These are phyloP conservation scores for Tarsius wallacei DNA, from an alignment of 2,797 vertebrate genomes.

Conservation along the genomic window DNA sequence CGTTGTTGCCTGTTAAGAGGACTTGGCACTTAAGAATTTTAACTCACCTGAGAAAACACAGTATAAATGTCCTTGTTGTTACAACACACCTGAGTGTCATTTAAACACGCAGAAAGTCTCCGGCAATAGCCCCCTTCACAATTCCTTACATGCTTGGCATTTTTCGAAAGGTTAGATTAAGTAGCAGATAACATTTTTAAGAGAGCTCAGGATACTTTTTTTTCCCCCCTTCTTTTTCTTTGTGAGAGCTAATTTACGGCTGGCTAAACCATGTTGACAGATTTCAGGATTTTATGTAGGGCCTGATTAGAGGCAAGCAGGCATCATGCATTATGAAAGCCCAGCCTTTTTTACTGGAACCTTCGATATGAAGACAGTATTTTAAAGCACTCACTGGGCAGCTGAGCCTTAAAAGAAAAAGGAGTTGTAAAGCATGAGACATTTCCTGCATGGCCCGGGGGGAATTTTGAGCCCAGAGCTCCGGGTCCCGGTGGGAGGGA, in stretches of 20 bases:
- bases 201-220: constrained; percentile 75
- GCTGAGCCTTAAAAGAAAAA: constrained; percentile 90
- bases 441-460: constrained; percentile 93
- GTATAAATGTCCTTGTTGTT: constrained; percentile 73
- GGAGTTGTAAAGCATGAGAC: constrained; percentile 93
- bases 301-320: constrained; percentile 88
- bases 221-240: constrained; percentile 53
- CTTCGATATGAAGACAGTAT: constrained; percentile 88
- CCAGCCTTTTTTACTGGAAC: constrained; percentile 85
- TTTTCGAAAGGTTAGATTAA: constrained; percentile 92
- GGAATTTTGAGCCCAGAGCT: constrained; percentile 91
- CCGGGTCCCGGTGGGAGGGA: constrained; percentile 90
- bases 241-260: constrained; percentile 89
- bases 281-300: constrained; percentile 87
- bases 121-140: constrained; percentile 89
- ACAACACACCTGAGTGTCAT: constrained; percentile 88
- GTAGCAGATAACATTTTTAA: constrained; percentile 90
- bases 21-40: constrained; percentile 72
- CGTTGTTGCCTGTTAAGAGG: constrained; percentile 14
- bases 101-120: constrained; percentile 82
- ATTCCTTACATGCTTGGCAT: constrained; percentile 92
- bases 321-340: constrained; percentile 82
- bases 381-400: constrained; percentile 90
- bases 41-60: constrained; percentile 90
- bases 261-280: constrained; percentile 89